Base-by-base conservation (phyloP, 2,797 vertebrate species). In the Brachyalestes nurse region DNA sequence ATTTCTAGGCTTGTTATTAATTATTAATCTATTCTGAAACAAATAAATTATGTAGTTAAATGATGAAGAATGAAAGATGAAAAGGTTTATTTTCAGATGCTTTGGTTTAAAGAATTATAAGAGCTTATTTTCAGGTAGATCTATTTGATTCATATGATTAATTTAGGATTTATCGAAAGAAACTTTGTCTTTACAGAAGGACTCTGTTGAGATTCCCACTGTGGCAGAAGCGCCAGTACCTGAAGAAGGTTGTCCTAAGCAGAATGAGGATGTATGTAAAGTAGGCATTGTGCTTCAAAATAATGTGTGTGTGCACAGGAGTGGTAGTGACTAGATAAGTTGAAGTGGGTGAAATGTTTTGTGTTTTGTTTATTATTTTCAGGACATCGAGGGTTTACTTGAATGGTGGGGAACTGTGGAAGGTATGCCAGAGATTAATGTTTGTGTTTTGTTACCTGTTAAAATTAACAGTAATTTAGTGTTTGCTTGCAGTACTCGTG, bases 261-360 rank as follows among this genome's bases (percentile, higher is more conserved):
- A 93, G n/a, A 87, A 84, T 79, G 86, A 92, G 1, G 90, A 93
- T 0, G 93, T 91, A 82, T 2, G 89, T 47, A 28, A 66, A 6
- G 4, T 21, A 60, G 10, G 19, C n/a, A 10, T 21, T 60, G 8
- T 49, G n/a, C n/a, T 23, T 23, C n/a, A n/a, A 21, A 28, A 25
- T 28, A 71, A 28, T 25, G 12, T 34, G 2, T 47, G 7, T 45
- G n/a, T 9, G 17, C n/a, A 10, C 23, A 23, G 17, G 23, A 47
- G n/a, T 16, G 61, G 60, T 40, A 51, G 9, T 17, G 16, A 66
- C 2, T 61, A 7, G 17, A 65, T 17, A 34, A 34, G 13, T 65
- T 67, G 6, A 69, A 23, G 4, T 23, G 34, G 4, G 2, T 34
- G 34, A 47, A 47, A 47, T 47, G 12, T 8, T 47, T 47, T 47